Base-by-base conservation (phyloP, 2,113 vertebrate species). In the Microcebus murinus region DNA sequence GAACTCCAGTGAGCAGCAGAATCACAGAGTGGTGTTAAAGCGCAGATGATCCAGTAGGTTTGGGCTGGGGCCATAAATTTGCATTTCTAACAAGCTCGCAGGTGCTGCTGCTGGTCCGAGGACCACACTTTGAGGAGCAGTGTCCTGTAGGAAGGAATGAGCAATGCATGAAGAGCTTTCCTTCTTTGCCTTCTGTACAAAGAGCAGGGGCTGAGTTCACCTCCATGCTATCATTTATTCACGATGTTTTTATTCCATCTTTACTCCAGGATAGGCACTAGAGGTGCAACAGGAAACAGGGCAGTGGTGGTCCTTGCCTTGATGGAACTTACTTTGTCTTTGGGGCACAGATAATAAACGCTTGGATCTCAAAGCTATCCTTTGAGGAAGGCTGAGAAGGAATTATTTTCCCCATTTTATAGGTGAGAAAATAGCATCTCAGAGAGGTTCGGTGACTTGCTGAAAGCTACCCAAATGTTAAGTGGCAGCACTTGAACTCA, bases 241-340 rank as follows among this genome's bases (percentile, higher is more conserved):
- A 67, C 63, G 23, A 25, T 13, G 4, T 36, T 5, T 0, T 20
- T 48, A 17, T 8, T 7, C 21, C 39, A 2, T 42, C 29, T 29
- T 59, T 45, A 6, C 48, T 65, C n/a, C 80, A 8, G 4, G 79
- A 25, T 48, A 23, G n/a, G 74, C 63, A 39, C 45, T 20, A 25
- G 10, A 59, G 18, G 21, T 12, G n/a, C 5, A 65, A 8, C 52
- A 34, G 83, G 65, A 68, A 20, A 48, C 0, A 0, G 25, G n/a
- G 21, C 6, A 3, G 10, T 21, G 4, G 1, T 6, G 39, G n/a
- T n/a, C 71, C 4, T 63, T 6, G 61, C 65, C 34, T 42, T 0
- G 1, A 18, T 15, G 31, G 68, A 2, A 1, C 1, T 9, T 20
- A 21, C 0, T 1, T 18, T 1, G 17, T 27, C 52, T 57, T n/a